Base-by-base conservation (phyloP, 2,113 vertebrate genomes). In the Diadophis punctatus region DNA sequence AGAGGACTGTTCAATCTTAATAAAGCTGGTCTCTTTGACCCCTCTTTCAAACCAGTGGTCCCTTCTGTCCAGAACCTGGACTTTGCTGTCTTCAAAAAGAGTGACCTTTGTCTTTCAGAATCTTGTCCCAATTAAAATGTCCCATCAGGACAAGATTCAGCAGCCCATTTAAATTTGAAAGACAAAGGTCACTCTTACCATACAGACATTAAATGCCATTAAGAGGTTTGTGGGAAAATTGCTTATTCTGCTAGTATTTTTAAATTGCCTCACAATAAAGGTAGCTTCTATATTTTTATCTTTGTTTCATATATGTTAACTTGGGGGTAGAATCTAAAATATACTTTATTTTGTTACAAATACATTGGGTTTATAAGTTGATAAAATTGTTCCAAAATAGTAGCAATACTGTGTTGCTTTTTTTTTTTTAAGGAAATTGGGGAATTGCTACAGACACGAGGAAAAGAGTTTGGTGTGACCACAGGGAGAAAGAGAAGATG, bases 401-500 rank as follows among this genome's bases (percentile, higher is more conserved):
- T 63, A 43, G 55, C 23, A 27, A 53, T 43, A 46, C 20, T 92
- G 18, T 92, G 93, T 43, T 87, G 18, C 1, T 7, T 5, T 48
- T 48, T 1, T 94, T 9, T 85, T 94, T 11, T 53, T 93, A 99
- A n/a, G 98, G 98, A 98, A 90, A 97, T 97, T 86, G 99, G 99
- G 91, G 98, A 99, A 95, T 96, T 99, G 90, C 97, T 99, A 89
- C 99, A 99, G 95, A 98, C 93, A 11, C 98, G 98, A 90, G 99
- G 99, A 90, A 98, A 98, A 96, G 99, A 99, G 94, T 98, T 99
- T 93, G 99, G 99, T 56, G 99, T 99, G 96, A 99, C 99, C 91
- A 99, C 99, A 7, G 99, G 99, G 92, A 98, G 99, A 93, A 99
- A 99, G 97, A 98, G 99, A 96, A 98, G 99, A 96, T 99, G 99